phyloP scores from a whole-genome alignment of 1,140 invertebrate species.

The Popillia japonica region DNA sequence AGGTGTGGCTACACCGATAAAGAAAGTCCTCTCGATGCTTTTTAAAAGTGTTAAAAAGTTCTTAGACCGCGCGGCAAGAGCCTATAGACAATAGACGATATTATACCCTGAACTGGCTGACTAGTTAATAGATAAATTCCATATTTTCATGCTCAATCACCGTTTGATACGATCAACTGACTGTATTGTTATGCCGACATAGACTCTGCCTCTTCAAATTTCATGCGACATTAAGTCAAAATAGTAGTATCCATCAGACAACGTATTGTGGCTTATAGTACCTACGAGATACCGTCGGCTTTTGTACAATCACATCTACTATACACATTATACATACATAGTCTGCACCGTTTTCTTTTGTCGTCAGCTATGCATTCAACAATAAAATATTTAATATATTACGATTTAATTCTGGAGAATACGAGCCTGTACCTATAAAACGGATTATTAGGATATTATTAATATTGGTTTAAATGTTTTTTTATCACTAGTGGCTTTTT shows the following conservation, averaged over 20 bases:
- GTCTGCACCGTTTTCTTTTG: neutral
- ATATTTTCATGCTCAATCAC: constrained; percentile 58
- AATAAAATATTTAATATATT: constrained; percentile 24
- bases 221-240: constrained; percentile 59
- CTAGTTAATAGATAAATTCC: constrained; percentile 58
- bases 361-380: constrained; percentile 30
- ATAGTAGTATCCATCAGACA: constrained; percentile 55
- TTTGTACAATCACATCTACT: constrained; percentile 31
- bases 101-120: constrained; percentile 52
- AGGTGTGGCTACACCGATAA: constrained; percentile 45
- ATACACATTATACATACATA: neutral
- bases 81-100: constrained; percentile 54
- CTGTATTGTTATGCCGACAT: constrained; percentile 54
- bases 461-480: too few relatives aligned
- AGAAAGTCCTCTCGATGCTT: constrained; percentile 36
- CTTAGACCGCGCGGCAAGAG: constrained; percentile 40
- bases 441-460: too few relatives aligned
- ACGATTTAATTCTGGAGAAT: neutral
- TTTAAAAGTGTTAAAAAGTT: constrained; percentile 45
- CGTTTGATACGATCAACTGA: constrained; percentile 55
- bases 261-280: constrained; percentile 22
- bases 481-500: too few relatives aligned
- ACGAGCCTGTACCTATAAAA: neutral
- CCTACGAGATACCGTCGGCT: constrained; percentile 10
- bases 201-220: constrained; percentile 57